Evolutionary conservation across 2,797 vertebrate genomes (phyloP).

Genomic region (Kryptolebias ocellatus): DNA sequence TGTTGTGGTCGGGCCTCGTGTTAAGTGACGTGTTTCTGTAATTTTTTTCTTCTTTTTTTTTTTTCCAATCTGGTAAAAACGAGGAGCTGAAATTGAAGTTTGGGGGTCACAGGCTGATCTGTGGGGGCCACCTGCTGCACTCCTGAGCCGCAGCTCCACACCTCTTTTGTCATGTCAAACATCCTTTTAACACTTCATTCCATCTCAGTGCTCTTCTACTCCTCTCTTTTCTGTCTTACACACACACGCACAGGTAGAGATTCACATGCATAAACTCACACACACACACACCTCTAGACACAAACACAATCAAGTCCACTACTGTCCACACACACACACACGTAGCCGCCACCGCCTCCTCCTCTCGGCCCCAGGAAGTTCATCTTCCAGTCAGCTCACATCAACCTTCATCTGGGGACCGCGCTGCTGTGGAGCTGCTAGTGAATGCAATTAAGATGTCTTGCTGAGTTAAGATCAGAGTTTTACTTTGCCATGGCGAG

Average conservation of each 20-base stretch:
- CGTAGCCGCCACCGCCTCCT: constrained; percentile 22
- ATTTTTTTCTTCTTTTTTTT: not conserved
- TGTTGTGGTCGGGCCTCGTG: not conserved
- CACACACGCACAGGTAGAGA: not conserved
- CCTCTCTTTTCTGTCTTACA: not conserved
- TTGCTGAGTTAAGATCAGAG: constrained; percentile 69
- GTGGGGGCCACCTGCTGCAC: constrained; percentile 35
- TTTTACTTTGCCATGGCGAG: constrained; percentile 40
- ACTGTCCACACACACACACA: constrained; percentile 1
- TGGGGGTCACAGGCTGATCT: constrained; percentile 35
- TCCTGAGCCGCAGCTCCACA: constrained; percentile 9
- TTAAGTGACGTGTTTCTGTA: not conserved
- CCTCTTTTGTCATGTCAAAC: constrained; percentile 50
- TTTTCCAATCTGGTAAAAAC: not conserved
- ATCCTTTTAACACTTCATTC: constrained; percentile 52
- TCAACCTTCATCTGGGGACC: constrained; percentile 72
- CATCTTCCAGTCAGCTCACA: constrained; percentile 79
- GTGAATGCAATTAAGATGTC: constrained; percentile 78
- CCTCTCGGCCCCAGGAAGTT: constrained; percentile 64
- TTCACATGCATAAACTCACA: constrained; percentile 1
- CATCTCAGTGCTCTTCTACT: constrained; percentile 34
- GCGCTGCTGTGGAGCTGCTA: constrained; percentile 49
- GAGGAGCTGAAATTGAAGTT: constrained; percentile 13
- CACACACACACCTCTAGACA: not conserved
- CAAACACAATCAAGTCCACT: constrained; percentile 1